phyloP scores from a whole-genome alignment of 2,113 vertebrate genomes.

The Leuciscus idus region DNA sequence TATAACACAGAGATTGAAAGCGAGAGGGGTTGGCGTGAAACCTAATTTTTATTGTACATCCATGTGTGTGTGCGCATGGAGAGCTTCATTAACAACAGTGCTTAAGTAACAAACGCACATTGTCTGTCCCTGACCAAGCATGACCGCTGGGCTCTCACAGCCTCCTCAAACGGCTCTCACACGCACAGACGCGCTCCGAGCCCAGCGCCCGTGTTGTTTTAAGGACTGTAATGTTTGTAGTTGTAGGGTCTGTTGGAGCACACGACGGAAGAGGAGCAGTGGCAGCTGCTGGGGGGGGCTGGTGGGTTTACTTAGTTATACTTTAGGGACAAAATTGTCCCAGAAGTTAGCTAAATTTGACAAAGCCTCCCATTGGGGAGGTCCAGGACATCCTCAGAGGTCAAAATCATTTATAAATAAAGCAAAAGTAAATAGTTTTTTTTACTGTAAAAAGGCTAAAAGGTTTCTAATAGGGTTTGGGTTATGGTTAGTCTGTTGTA shows the following conservation, averaged over 20 bases:
- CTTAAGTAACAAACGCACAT: slow-evolving; percentile 48
- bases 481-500: not conserved
- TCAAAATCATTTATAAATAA: slow-evolving; percentile 24
- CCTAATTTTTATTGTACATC: slow-evolving; percentile 33
- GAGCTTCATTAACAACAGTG: slow-evolving; percentile 46
- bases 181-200: slow-evolving; percentile 38
- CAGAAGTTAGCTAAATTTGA: slow-evolving; percentile 22
- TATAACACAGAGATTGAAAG: not conserved
- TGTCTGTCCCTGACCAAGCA: slow-evolving; percentile 50
- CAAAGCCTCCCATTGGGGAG: slow-evolving; percentile 18
- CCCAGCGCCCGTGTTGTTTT: slow-evolving; percentile 22
- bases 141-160: slow-evolving; percentile 43
- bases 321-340: slow-evolving; percentile 33
- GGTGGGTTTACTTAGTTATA: slow-evolving; percentile 27
- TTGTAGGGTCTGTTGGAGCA: slow-evolving; percentile 44
- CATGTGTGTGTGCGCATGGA: slow-evolving; percentile 8
- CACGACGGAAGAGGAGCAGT: slow-evolving; percentile 31
- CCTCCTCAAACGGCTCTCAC: slow-evolving; percentile 42
- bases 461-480: not conserved
- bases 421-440: not conserved
- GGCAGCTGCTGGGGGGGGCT: not conserved
- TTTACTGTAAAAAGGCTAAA: not conserved
- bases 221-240: slow-evolving; percentile 45
- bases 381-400: slow-evolving; percentile 24
- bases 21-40: not conserved